Base-by-base conservation (phyloP, 64 coral and sea anemone genomes). In the Orbicella faveolata region DNA sequence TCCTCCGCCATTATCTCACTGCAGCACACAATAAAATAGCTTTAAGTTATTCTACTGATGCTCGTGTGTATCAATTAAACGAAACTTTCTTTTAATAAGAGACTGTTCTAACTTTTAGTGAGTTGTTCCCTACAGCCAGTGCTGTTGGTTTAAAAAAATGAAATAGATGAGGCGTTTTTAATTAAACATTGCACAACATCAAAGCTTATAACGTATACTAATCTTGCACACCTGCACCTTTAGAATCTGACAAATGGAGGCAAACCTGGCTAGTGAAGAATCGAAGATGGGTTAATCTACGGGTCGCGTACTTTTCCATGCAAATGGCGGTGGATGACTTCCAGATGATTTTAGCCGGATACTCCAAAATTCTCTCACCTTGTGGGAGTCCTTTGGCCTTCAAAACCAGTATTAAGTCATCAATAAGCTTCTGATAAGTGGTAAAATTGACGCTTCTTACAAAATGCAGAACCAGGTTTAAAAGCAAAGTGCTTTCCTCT, bases 201-300 rank as follows among this genome's bases (percentile, higher is more conserved):
- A 30, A 30, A 30, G 30, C 30, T 30, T 30, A 30, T 30, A 30
- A 30, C 30, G 30, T 30, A 30, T 30, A 30, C 30, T 30, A 30
- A 30, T 30, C 30, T 30, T 30, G 30, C 30, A 30, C 30, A 30
- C 30, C 30, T 30, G 30, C 30, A 30, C 30, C 30, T 30, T 30
- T 30, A 30, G 30, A 30, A 30, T 30, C 30, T 30, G 30, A 30
- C 30, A 41, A 41, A 41, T 41, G 39, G 39, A 41, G 39, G 89
- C 87, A 76, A 34, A 98, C 92, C 92, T 87, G 92, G 18, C 75
- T 30, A 2, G 92, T 94, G 20, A 91, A 88, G 90, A 98, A 98
- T 90, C 96, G 85, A 74, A 68, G 89, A 10, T 54, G 25, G 34
- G 96, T 98, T 0, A 11, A 36, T 25, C 92, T 90, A 1, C 63